Percentiles rank a stretch among this genome's conserved stretches.
Evolutionary conservation across 1,140 invertebrate species (phyloP).

Genomic region (Bombus picipes): DNA sequence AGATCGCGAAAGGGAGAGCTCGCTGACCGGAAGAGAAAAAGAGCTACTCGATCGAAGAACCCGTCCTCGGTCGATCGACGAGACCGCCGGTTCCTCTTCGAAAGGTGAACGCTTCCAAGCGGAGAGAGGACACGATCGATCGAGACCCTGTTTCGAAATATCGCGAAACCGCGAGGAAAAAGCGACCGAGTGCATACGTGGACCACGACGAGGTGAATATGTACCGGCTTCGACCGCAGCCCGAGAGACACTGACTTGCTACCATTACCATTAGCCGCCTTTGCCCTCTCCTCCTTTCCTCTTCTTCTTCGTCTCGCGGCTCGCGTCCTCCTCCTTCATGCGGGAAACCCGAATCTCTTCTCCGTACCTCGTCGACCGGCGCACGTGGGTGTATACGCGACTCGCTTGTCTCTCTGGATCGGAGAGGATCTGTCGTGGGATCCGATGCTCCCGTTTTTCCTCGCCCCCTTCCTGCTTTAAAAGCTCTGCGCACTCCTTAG

Average conservation of each 20-base stretch:
- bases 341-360: conserved; percentile 62
- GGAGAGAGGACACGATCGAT: neutral
- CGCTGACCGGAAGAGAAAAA: conserved; percentile 31
- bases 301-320: conserved; percentile 63
- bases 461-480: neutral
- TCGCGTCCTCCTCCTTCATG: conserved; percentile 58
- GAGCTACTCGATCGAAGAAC: conserved; percentile 20
- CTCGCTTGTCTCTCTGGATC: conserved; percentile 7
- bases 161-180: conserved; percentile 7
- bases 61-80: conserved; percentile 20
- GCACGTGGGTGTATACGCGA: conserved; percentile 74
- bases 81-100: conserved; percentile 8
- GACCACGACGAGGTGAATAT: conserved; percentile 47
- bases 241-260: conserved; percentile 80
- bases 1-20: conserved; percentile 1
- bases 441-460: conserved; percentile 10
- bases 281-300: conserved; percentile 64
- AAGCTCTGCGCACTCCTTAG: neutral
- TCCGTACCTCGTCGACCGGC: conserved; percentile 58
- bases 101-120: neutral
- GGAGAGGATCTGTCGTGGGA: neutral
- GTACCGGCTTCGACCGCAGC: conserved; percentile 75
- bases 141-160: neutral
- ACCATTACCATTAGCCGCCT: conserved; percentile 79
- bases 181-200: conserved; percentile 51